Evolutionary conservation across 2,888 invertebrate species (phyloP).

Genomic region (Sphaerophoria taeniata): DNA sequence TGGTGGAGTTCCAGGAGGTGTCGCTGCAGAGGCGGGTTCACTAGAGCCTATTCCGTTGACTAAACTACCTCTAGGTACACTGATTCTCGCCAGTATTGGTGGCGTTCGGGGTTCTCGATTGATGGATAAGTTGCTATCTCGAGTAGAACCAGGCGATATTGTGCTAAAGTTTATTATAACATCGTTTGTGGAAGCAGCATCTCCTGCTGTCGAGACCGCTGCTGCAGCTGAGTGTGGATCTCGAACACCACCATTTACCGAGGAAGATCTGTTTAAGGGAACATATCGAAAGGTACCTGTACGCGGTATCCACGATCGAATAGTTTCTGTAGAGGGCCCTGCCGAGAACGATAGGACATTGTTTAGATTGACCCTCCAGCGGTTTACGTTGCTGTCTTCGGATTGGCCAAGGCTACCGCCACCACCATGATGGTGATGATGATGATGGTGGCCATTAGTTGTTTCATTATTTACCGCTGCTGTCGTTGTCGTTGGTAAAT

Average conservation of each 20-base stretch:
- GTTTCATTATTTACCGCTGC: conserved; percentile 68
- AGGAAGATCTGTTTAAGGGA: conserved; percentile 67
- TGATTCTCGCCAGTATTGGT: conserved; percentile 28
- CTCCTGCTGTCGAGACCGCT: neutral
- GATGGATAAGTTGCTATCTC: conserved; percentile 43
- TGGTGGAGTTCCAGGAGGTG: conserved; percentile 36
- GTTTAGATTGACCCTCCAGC: conserved; percentile 80
- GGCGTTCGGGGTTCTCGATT: conserved; percentile 32
- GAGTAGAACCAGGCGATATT: conserved; percentile 18
- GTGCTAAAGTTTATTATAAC: conserved; percentile 55
- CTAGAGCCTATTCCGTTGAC: neutral
- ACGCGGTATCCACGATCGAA: conserved; percentile 79
- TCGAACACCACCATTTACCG: conserved; percentile 53
- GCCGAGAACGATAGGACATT: conserved; percentile 79
- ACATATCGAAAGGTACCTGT: conserved; percentile 78
- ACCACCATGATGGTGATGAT: conserved; percentile 59
- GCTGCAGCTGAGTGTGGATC: conserved; percentile 41
- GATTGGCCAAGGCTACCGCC: conserved; percentile 42
- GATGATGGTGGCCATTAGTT: conserved; percentile 67
- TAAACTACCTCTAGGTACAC: conserved; percentile 45
- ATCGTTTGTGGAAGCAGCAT: conserved; percentile 27
- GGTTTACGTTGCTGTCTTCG: conserved; percentile 62
- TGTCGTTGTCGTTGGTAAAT: conserved; percentile 50
- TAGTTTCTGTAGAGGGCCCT: conserved; percentile 78
- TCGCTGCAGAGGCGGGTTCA: conserved; percentile 58